Evolutionary conservation across 2,113 vertebrate genomes (phyloP).

Genomic region (Gymnarchus niloticus): DNA sequence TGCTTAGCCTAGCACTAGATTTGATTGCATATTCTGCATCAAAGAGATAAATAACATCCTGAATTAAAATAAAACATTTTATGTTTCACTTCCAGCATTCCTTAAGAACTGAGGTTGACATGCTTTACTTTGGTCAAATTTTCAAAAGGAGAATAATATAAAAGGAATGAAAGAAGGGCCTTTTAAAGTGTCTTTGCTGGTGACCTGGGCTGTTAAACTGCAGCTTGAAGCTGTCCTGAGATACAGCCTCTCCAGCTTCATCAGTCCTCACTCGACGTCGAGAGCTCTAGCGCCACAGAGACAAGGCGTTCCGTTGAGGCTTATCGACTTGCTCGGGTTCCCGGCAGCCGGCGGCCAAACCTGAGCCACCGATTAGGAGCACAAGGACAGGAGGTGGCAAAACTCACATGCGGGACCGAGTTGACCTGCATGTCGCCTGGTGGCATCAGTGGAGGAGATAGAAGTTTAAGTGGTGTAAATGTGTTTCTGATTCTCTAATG

Average conservation of each 20-base stretch:
- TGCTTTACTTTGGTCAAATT: background rate
- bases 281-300: conserved; percentile 31
- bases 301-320: conserved; percentile 33
- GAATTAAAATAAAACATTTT: background rate
- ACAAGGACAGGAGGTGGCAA: background rate
- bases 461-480: background rate
- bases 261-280: conserved; percentile 47
- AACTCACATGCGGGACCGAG: conserved; percentile 33
- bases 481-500: background rate
- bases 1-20: background rate
- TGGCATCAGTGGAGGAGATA: background rate
- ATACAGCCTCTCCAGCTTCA: conserved; percentile 57
- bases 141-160: background rate
- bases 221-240: conserved; percentile 50
- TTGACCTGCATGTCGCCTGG: background rate
- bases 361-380: background rate
- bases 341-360: conserved; percentile 7
- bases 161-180: background rate
- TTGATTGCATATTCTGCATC: background rate
- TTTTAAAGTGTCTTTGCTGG: conserved; percentile 37
- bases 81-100: background rate
- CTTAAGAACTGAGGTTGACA: too few species aligned
- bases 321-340: conserved; percentile 39
- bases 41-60: background rate
- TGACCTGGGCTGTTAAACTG: conserved; percentile 66